Percentiles rank a stretch among this genome's conserved stretches.
These are phyloP conservation scores for Tenthredo amoena DNA, from an alignment of 2,888 invertebrate genomes.

Conservation along the genomic window DNA sequence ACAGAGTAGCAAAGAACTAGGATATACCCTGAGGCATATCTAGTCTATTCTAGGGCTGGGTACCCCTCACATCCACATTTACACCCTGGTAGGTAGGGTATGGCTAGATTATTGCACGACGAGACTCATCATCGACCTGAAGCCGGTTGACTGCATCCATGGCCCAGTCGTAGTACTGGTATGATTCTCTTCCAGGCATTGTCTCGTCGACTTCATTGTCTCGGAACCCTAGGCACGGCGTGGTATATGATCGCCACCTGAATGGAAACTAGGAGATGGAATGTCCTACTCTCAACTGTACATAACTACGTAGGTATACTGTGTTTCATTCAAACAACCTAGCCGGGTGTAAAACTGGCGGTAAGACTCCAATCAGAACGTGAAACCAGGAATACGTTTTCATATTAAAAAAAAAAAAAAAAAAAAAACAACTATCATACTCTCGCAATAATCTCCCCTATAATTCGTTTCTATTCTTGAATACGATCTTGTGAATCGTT, in stretches of 20 bases:
- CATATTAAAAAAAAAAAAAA: not conserved
- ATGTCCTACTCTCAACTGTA: slow-evolving; percentile 13
- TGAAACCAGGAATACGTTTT: not conserved
- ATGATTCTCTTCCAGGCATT: slow-evolving; percentile 35
- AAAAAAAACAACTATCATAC: too few species aligned
- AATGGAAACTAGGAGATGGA: slow-evolving; percentile 46
- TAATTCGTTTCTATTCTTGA: not conserved
- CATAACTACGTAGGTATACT: slow-evolving; percentile 7
- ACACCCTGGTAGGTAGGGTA: not conserved
- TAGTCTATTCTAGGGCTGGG: not conserved
- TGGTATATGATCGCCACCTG: slow-evolving; percentile 29
- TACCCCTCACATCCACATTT: not conserved
- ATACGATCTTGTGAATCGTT: not conserved
- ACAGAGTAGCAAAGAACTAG: not conserved
- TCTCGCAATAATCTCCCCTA: not conserved
- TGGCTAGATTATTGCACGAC: slow-evolving; percentile 27
- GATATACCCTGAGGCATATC: slow-evolving; percentile 18
- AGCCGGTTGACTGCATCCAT: slow-evolving; percentile 42
- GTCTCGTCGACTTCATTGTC: slow-evolving; percentile 45
- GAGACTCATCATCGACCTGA: slow-evolving; percentile 49
- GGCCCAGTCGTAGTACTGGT: slow-evolving; percentile 34
- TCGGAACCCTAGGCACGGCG: not conserved
- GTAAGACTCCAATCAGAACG: not conserved
- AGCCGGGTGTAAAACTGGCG: not conserved
- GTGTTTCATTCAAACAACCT: slow-evolving; percentile 22